phyloP scores from a whole-genome alignment of 2,888 invertebrate species.

The Rhagium mordax region DNA sequence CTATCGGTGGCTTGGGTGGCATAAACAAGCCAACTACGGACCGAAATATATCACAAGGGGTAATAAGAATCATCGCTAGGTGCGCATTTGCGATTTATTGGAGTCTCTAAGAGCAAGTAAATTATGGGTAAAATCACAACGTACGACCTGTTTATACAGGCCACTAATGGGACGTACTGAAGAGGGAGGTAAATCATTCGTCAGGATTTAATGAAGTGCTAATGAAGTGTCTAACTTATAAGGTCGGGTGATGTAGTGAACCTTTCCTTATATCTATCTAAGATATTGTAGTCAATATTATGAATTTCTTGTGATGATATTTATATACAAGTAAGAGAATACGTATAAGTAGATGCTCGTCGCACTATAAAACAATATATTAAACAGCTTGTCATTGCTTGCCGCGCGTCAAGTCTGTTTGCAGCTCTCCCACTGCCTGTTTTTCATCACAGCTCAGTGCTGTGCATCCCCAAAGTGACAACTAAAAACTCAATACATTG shows the following conservation, averaged over 20 bases:
- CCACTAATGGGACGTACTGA: neutral
- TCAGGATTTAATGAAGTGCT: neutral
- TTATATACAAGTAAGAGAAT: neutral
- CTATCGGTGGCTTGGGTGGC: neutral
- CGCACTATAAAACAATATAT: neutral
- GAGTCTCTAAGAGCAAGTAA: neutral
- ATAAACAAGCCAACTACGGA: slow-evolving; percentile 10
- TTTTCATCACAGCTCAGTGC: neutral
- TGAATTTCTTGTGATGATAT: neutral
- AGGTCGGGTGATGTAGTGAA: no score
- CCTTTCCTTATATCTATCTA: no score
- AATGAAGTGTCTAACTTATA: no score
- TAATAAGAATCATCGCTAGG: neutral
- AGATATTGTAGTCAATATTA: no score
- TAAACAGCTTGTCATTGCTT: neutral
- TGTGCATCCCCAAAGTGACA: neutral
- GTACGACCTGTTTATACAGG: neutral
- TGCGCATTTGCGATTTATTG: slow-evolving; percentile 3
- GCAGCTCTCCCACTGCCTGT: neutral
- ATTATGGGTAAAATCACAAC: neutral
- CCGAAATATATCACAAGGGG: neutral
- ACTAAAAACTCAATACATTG: neutral
- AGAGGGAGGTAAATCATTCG: neutral
- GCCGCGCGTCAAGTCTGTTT: neutral
- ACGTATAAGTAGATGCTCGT: no score